Percentiles rank a stretch among this genome's conserved stretches.
Conservation (phyloP, 2,113 vertebrate genomes). For the Boleophthalmus pectinirostris region DNA sequence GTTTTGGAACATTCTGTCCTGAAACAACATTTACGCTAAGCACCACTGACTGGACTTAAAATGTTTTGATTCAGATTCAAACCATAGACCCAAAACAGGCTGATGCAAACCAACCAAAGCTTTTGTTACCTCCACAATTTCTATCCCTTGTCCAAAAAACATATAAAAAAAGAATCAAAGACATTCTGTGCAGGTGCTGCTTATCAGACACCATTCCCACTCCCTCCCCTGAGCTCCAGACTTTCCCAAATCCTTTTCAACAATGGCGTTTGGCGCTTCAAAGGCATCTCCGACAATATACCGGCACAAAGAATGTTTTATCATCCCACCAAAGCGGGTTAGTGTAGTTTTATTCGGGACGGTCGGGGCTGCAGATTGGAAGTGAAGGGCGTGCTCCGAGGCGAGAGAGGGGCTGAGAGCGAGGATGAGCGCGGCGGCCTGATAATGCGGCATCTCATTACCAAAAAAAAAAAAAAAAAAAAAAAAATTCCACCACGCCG, state of each 20-base stretch:
- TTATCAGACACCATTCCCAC: slow-evolving; percentile 24
- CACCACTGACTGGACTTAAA: not conserved
- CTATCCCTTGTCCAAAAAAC: not conserved
- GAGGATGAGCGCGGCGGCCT: slow-evolving; percentile 81
- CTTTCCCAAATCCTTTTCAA: slow-evolving; percentile 31
- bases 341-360: slow-evolving; percentile 84
- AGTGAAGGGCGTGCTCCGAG: slow-evolving; percentile 84
- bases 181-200: slow-evolving; percentile 13
- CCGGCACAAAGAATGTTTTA: slow-evolving; percentile 66
- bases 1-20: not conserved
- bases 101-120: not conserved
- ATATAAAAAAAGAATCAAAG: not conserved
- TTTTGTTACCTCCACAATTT: not conserved
- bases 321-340: slow-evolving; percentile 70
- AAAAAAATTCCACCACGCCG: not conserved
- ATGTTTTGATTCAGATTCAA: not conserved
- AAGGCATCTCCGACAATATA: slow-evolving; percentile 53
- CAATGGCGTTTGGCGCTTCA: slow-evolving; percentile 52
- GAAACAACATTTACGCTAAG: not conserved
- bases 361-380: slow-evolving; percentile 81
- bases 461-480: not conserved
- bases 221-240: slow-evolving; percentile 21
- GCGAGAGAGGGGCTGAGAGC: slow-evolving; percentile 74
- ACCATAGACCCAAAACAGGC: not conserved
- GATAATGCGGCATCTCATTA: slow-evolving; percentile 95